phyloP scores from a whole-genome alignment of 2,888 invertebrate genomes.

The Diarsia mendica region DNA sequence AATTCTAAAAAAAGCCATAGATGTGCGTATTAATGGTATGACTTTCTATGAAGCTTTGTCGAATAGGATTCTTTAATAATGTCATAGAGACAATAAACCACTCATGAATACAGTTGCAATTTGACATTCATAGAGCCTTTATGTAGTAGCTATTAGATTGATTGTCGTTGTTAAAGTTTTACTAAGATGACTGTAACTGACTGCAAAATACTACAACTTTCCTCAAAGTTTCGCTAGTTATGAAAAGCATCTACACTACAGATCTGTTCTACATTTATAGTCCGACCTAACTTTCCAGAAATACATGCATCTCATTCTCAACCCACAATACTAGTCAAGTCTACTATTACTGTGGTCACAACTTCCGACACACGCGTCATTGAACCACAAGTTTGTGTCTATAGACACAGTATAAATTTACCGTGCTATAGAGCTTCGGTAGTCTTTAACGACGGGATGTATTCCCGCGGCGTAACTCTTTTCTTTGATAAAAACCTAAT shows the following conservation, averaged over 20 bases:
- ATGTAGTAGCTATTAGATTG: not conserved
- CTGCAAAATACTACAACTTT: not conserved
- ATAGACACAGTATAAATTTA: too few species aligned
- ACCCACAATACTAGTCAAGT: slow-evolving; percentile 16
- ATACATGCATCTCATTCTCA: slow-evolving; percentile 23
- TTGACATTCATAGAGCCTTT: not conserved
- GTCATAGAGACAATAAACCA: not conserved
- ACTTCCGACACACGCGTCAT: slow-evolving; percentile 34
- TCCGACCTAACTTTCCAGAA: slow-evolving; percentile 7
- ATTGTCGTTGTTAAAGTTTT: not conserved
- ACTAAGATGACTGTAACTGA: not conserved
- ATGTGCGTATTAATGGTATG: not conserved
- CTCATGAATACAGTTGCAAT: not conserved
- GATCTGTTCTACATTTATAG: not conserved
- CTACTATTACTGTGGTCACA: slow-evolving; percentile 33
- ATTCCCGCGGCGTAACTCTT: slow-evolving; percentile 15
- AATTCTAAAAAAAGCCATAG: not conserved
- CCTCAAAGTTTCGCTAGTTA: not conserved
- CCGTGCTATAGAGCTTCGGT: not conserved
- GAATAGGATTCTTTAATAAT: not conserved
- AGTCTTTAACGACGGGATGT: slow-evolving; percentile 61
- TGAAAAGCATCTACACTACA: not conserved
- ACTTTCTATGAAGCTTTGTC: not conserved
- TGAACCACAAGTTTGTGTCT: slow-evolving; percentile 35
- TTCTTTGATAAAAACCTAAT: slow-evolving; percentile 60